Base-by-base conservation (phyloP, 2,888 invertebrate genomes). In the Trachelus stipa region DNA sequence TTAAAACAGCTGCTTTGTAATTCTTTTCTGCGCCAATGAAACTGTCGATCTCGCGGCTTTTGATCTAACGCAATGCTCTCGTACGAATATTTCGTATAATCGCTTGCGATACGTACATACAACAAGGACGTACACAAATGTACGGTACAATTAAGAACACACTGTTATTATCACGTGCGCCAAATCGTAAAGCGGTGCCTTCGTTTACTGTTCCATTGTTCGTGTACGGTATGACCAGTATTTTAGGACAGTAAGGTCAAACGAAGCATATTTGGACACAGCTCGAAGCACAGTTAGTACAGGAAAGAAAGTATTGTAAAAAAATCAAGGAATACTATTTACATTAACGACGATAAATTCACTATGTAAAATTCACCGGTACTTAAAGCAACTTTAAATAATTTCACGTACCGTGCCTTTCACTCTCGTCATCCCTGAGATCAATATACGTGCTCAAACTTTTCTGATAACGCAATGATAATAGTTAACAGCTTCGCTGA, bases 211-310 rank as follows among this genome's bases (percentile, higher is more conserved):
- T 56, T 56, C 56, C 9, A 56, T 56, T 56, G 56, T 56, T 56
- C 56, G 56, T 23, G 56, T 23, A 9, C 56, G 56, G 56, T 56
- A 56, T 23, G 56, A 56, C 56, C 15, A 56, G 23, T 56, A 56
- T 71, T 71, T 71, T 34, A 71, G 33, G 71, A 34, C 34, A 23
- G 15, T 71, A 71, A 33, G 71, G 34, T 71, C 34, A 34, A 71
- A 31, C 33, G 15, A 6, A 71, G 71, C 71, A 71, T 34, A 71
- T 71, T 71, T 71, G 33, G 71, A 71, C 71, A 71, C 71, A 71
- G 71, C 71, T 34, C 71, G 34, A 23, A 34, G 34, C 33, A 71
- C 71, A 71, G 71, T 31, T 34, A 31, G 71, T 31, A 12, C 71
- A 34, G 33, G 71, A 34, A 34, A 71, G 71, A 34, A 31, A 71